Percentiles rank a stretch among this genome's conserved stretches.
Evolutionary conservation across 2,113 vertebrate genomes (phyloP).

Genomic region (Ptychochromis oligacanthus): DNA sequence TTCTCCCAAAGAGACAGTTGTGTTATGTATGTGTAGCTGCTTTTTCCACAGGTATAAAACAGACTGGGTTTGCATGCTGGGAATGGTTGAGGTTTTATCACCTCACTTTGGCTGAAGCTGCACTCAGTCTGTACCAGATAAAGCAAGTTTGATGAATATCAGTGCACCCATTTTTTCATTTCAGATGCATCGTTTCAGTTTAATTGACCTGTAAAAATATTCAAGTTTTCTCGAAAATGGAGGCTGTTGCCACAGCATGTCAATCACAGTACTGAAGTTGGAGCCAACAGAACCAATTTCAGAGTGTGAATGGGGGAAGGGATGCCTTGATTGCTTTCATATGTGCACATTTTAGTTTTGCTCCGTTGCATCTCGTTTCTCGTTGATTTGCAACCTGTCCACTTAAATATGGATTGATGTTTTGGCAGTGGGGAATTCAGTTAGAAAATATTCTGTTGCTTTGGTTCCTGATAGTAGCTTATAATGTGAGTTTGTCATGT

Average conservation of each 20-base stretch:
- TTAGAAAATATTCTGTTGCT: neutral
- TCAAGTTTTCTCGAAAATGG: slow-evolving; percentile 33
- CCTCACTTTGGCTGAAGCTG: neutral
- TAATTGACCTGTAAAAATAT: slow-evolving; percentile 54
- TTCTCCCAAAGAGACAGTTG: slow-evolving; percentile 25
- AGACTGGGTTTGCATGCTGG: neutral
- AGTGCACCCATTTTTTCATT: slow-evolving; percentile 8
- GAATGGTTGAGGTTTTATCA: slow-evolving; percentile 13
- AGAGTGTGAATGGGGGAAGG: slow-evolving; percentile 12
- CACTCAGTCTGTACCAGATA: neutral
- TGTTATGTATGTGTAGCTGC: neutral
- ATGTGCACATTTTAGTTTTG: slow-evolving; percentile 31
- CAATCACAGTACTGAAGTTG: slow-evolving; percentile 41
- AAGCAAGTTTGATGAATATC: slow-evolving; percentile 1
- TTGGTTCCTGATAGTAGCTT: neutral
- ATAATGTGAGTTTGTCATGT: neutral
- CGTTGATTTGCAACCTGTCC: neutral
- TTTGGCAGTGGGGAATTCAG: neutral
- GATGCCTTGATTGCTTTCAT: slow-evolving; percentile 58
- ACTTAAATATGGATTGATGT: neutral
- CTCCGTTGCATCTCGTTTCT: neutral
- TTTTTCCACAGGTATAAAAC: slow-evolving; percentile 20
- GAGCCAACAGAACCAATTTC: slow-evolving; percentile 38
- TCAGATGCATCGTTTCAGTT: slow-evolving; percentile 30
- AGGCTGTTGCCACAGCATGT: slow-evolving; percentile 28